Evolutionary conservation across 2,113 vertebrate species (phyloP).

Genomic region (Chionomys nivalis): DNA sequence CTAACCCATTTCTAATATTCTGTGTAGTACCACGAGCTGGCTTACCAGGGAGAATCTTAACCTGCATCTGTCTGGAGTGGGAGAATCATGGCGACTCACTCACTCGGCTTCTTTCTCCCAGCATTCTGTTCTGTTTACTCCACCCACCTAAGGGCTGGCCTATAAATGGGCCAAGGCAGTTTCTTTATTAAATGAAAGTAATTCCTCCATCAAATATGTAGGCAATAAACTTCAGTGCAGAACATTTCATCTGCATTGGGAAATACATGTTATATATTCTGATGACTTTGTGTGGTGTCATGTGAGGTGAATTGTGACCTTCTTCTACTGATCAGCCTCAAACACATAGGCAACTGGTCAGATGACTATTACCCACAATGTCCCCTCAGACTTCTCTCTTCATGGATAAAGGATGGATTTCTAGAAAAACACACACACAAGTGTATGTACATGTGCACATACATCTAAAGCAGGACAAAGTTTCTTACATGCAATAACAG

Average conservation of each 20-base stretch:
- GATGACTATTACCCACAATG: neutral
- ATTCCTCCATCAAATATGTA: too few species aligned
- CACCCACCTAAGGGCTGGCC: too few species aligned
- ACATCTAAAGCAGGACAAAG: neutral
- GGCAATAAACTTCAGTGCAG: neutral
- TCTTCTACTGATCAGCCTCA: neutral
- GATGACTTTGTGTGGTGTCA: neutral
- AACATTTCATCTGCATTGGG: neutral
- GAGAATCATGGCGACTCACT: too few species aligned
- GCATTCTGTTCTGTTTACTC: too few species aligned
- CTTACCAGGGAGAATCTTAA: too few species aligned
- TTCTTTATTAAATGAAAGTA: too few species aligned
- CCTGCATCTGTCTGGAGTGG: too few species aligned
- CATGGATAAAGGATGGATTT: neutral
- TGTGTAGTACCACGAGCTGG: too few species aligned
- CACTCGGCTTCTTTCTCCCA: too few species aligned
- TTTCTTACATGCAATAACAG: neutral
- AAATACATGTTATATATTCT: neutral
- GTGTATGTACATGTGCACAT: neutral
- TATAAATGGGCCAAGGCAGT: too few species aligned
- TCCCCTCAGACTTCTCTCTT: neutral
- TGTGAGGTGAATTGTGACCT: neutral
- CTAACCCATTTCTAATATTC: too few species aligned
- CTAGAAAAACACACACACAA: neutral
- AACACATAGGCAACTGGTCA: neutral